Evolutionary conservation across 2,797 vertebrate species (phyloP), one percentile per base, ranked within the genome.

Genomic region (Anas acuta): DNA sequence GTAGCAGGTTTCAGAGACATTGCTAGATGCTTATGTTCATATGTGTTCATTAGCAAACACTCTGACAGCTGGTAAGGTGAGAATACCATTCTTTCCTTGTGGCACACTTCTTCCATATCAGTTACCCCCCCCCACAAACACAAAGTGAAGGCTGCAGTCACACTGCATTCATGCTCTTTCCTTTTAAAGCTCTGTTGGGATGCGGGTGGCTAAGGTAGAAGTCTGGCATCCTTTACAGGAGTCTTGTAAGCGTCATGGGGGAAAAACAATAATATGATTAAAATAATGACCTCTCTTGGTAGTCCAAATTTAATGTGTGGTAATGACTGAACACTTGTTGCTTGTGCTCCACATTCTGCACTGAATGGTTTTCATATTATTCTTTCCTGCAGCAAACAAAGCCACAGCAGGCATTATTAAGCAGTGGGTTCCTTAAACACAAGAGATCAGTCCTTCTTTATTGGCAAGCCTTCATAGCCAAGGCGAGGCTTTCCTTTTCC

Each of bases 51-150:
- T n/a, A 74, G 49, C 61, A 77, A 89, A 49, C 30, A 35, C 35
- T 79, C 58, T 75, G 75, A 32, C 70, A 62, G 51, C 19, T 78
- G 73, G 14, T 62, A 51, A 91, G 75, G 37, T 72, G 57, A 77
- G 51, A 53, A 53, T 74, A 54, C 76, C 0, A 0, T 70, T 80
- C 28, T 51, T 83, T 32, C 7, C 11, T 54, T 86, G 33, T 66
- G 54, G 16, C 4, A 1, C 14, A 32, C 7, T 22, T 58, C 69
- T 76, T 58, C 71, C 33, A 28, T 17, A 69, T 60, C 76, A 60
- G 26, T 41, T 77, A 47, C n/a, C n/a, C 14, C 32, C 35, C n/a
- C 51, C 23, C 23, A 8, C 45, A 18, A 0, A 0, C 8, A 19
- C 26, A 37, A 72, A 57, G 32, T 39, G 22, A 77, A 54, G 78